Conservation (phyloP, 2,113 vertebrate genomes). For the Pimephales promelas region DNA sequence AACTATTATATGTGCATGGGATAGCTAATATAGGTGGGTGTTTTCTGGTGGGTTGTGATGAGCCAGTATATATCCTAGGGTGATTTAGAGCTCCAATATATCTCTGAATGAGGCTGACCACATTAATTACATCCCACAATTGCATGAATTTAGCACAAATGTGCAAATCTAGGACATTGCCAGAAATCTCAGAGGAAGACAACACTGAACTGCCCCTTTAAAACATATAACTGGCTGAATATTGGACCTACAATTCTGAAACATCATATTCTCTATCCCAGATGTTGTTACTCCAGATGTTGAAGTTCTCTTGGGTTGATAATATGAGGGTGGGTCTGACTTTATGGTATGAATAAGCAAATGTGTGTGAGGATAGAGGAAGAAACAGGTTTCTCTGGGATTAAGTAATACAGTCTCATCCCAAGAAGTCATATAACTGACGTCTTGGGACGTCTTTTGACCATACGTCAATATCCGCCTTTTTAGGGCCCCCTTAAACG, state of each 20-base stretch:
- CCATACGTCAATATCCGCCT: no score
- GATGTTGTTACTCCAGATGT: background rate
- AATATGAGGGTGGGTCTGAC: background rate
- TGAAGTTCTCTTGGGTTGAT: background rate
- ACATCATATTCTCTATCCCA: background rate
- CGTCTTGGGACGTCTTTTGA: no score
- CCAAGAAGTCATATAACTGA: no score
- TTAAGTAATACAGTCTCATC: no score
- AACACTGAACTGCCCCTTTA: background rate
- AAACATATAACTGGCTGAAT: background rate
- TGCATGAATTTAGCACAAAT: background rate
- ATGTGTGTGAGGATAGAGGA: slow-evolving; percentile 31
- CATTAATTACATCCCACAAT: background rate
- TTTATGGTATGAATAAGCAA: background rate
- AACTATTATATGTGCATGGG: no score
- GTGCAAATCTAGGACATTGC: background rate
- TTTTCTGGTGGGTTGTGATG: no score
- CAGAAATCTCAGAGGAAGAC: background rate
- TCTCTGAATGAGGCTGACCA: background rate
- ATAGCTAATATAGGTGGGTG: no score
- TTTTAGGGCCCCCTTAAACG: no score
- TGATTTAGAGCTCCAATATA: background rate
- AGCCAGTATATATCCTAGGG: background rate
- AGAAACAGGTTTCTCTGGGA: slow-evolving; percentile 4
- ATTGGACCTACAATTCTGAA: no score